A percentile compares a stretch with the other conserved stretches of the same genome.
These are phyloP conservation scores for Lithophane semibrunnea DNA, from an alignment of 2,888 invertebrate genomes.

Conservation along the genomic window DNA sequence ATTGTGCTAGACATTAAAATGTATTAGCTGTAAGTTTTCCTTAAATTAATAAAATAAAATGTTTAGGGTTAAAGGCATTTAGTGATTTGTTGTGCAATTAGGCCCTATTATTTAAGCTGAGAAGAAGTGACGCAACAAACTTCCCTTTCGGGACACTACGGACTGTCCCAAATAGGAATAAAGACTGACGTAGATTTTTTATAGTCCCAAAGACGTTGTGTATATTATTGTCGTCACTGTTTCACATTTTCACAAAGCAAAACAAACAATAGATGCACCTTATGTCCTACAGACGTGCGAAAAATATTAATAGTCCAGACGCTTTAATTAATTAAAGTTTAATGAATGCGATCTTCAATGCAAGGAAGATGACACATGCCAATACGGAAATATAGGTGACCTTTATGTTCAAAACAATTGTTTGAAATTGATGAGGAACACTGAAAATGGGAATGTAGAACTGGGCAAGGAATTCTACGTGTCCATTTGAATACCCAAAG, in stretches of 20 bases:
- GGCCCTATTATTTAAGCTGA: too few species aligned
- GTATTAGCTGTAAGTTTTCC: too few species aligned
- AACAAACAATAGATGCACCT: slow-evolving; percentile 49
- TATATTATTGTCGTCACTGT: slow-evolving; percentile 15
- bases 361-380: slow-evolving; percentile 27
- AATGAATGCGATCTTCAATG: slow-evolving; percentile 38
- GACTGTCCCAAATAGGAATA: not conserved
- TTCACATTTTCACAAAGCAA: slow-evolving; percentile 35
- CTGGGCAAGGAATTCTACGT: not conserved
- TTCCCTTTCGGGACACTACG: not conserved
- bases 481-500: not conserved
- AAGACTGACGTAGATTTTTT: slow-evolving; percentile 15
- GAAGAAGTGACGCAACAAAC: not conserved
- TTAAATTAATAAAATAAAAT: too few species aligned
- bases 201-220: not conserved
- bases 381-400: slow-evolving; percentile 43
- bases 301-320: slow-evolving; percentile 34
- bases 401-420: not conserved
- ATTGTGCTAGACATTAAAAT: too few species aligned
- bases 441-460: not conserved
- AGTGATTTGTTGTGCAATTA: not conserved
- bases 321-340: slow-evolving; percentile 47
- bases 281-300: slow-evolving; percentile 32
- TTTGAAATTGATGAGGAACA: not conserved
- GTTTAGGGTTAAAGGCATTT: too few species aligned